These are phyloP conservation scores for Drosophila paramelanica DNA, from an alignment of 2,888 invertebrate genomes.

Conservation along the genomic window DNA sequence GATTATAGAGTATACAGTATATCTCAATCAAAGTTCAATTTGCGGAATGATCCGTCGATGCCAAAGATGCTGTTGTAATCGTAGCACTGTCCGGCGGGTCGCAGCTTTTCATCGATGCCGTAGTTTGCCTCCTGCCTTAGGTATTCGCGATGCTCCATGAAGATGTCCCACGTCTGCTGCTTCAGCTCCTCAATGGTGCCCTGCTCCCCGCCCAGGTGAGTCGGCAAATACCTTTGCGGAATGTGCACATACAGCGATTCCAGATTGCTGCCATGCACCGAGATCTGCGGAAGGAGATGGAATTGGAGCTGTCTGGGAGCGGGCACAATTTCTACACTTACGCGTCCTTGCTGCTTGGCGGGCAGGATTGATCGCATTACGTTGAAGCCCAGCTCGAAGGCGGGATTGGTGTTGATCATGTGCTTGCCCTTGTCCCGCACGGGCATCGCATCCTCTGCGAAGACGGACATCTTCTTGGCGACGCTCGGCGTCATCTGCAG, in stretches of 20 bases:
- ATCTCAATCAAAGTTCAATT: slow-evolving; percentile 68
- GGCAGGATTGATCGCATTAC: slow-evolving; percentile 87
- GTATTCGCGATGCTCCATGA: slow-evolving; percentile 58
- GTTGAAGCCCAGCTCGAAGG: slow-evolving; percentile 87
- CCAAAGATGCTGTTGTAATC: slow-evolving; percentile 76
- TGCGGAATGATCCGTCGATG: slow-evolving; percentile 77
- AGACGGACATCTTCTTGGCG: slow-evolving; percentile 86
- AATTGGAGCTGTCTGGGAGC: background rate
- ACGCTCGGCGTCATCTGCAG: slow-evolving; percentile 87
- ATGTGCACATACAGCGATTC: slow-evolving; percentile 87
- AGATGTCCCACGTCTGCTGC: slow-evolving; percentile 52
- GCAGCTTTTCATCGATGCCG: slow-evolving; percentile 69
- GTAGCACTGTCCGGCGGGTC: slow-evolving; percentile 60
- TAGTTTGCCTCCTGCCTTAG: slow-evolving; percentile 72
- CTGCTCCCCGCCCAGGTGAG: slow-evolving; percentile 88
- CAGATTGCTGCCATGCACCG: slow-evolving; percentile 86
- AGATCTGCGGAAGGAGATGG: slow-evolving; percentile 83
- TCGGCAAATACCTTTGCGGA: slow-evolving; percentile 87
- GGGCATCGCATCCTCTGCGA: slow-evolving; percentile 87
- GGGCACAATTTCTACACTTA: slow-evolving; percentile 79
- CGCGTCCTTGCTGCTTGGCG: slow-evolving; percentile 87
- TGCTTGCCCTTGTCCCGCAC: slow-evolving; percentile 87
- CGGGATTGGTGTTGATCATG: slow-evolving; percentile 87
- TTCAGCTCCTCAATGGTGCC: slow-evolving; percentile 84
- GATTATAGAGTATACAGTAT: too few species aligned